These are phyloP conservation scores for Liolophura sinensis DNA, from an alignment of 1,140 invertebrate genomes.

Conservation along the genomic window DNA sequence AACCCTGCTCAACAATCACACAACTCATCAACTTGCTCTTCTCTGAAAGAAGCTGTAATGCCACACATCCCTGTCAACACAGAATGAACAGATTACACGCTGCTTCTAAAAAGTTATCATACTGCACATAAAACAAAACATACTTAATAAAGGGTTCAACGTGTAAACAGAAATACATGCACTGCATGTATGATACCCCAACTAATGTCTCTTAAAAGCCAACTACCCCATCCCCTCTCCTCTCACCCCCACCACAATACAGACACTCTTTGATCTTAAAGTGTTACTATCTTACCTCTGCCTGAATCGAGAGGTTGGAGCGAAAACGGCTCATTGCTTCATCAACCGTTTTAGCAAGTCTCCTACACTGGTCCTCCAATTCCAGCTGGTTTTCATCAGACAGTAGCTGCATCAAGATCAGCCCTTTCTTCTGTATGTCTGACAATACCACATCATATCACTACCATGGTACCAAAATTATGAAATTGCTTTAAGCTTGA, in stretches of 20 bases:
- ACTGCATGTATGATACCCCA: no score
- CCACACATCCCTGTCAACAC: conserved; percentile 35
- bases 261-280: no score
- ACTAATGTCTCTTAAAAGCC: no score
- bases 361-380: conserved; percentile 17
- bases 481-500: neutral
- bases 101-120: no score
- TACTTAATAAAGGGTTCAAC: no score
- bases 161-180: no score
- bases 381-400: conserved; percentile 19
- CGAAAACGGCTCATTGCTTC: conserved; percentile 23
- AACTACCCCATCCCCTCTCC: no score
- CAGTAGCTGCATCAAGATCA: conserved; percentile 38
- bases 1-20: conserved; percentile 25
- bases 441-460: conserved; percentile 6
- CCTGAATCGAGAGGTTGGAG: conserved; percentile 21
- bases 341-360: conserved; percentile 23
- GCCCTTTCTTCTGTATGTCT: conserved; percentile 44
- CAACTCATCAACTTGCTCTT: conserved; percentile 26
- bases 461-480: neutral
- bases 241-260: no score
- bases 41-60: conserved; percentile 41
- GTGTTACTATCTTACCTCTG: conserved; percentile 23
- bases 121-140: no score
- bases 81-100: neutral